Conservation (phyloP, 2,888 invertebrate genomes). For the Cyaniris semiargus region DNA sequence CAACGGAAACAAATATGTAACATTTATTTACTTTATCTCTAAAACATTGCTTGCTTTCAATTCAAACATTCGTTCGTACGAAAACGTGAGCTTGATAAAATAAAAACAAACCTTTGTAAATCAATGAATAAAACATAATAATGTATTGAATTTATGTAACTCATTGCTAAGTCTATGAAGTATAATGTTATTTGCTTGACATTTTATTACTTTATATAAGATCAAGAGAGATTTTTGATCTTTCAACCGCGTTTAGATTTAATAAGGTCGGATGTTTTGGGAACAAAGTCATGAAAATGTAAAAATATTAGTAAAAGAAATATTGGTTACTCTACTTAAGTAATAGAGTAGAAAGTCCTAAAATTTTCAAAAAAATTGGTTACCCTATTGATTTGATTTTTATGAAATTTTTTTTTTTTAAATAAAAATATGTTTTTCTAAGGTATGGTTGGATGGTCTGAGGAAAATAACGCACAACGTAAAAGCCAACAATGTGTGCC, state of each 20-base stretch:
- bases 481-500: conserved; percentile 99
- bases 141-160: background rate
- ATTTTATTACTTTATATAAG: background rate
- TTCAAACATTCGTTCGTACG: background rate
- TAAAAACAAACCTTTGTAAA: conserved; percentile 4
- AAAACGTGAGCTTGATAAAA: background rate
- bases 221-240: background rate
- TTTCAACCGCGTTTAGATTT: background rate
- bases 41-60: background rate
- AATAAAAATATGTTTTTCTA: conserved; percentile 46
- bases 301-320: background rate
- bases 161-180: background rate
- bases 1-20: background rate
- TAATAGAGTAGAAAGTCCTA: too few species aligned
- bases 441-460: conserved; percentile 98
- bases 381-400: background rate
- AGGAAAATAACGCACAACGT: conserved; percentile 98
- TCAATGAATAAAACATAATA: background rate
- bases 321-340: too few species aligned
- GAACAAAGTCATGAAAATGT: background rate
- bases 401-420: too few species aligned
- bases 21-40: background rate
- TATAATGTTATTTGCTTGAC: conserved; percentile 3
- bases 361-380: background rate
- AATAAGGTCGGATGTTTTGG: background rate